These are phyloP conservation scores for Andrena cerasifolii DNA, from an alignment of 1,140 invertebrate species.

Conservation along the genomic window DNA sequence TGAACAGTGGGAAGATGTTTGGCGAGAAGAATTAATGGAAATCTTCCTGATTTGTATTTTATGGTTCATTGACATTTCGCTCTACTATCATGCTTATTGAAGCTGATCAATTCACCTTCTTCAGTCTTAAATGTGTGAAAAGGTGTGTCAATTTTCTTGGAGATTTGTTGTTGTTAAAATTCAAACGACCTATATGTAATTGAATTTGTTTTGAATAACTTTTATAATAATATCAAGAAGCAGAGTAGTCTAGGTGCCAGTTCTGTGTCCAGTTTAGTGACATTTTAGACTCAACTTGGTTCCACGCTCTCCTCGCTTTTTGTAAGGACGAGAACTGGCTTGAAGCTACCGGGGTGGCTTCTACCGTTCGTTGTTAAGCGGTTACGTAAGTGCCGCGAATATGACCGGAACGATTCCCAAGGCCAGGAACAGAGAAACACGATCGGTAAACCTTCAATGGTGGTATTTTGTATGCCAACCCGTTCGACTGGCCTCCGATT, in stretches of 20 bases:
- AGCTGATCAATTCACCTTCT: too few relatives aligned
- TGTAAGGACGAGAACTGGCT: background rate
- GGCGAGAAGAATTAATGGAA: too few relatives aligned
- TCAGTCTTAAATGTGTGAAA: too few relatives aligned
- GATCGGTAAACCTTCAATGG: conserved; percentile 64
- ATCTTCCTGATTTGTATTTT: too few relatives aligned
- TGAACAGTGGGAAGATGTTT: too few relatives aligned
- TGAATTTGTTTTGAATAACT: background rate
- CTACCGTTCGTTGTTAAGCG: conserved; percentile 56
- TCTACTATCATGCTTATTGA: too few relatives aligned
- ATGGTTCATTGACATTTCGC: too few relatives aligned
- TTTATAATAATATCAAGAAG: background rate
- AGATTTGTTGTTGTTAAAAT: too few relatives aligned
- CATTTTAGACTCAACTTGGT: conserved; percentile 28
- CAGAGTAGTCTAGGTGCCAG: background rate
- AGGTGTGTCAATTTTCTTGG: too few relatives aligned
- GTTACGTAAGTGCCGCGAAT: conserved; percentile 70
- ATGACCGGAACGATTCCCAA: conserved; percentile 67
- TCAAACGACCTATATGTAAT: too few relatives aligned
- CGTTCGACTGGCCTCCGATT: conserved; percentile 32
- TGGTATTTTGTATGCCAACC: conserved; percentile 53
- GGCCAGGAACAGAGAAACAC: conserved; percentile 67
- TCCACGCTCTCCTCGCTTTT: background rate
- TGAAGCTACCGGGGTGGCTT: conserved; percentile 26
- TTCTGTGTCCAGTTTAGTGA: conserved; percentile 15